phyloP scores from a whole-genome alignment of 1,140 invertebrate species.

The Nasonia longicornis region DNA sequence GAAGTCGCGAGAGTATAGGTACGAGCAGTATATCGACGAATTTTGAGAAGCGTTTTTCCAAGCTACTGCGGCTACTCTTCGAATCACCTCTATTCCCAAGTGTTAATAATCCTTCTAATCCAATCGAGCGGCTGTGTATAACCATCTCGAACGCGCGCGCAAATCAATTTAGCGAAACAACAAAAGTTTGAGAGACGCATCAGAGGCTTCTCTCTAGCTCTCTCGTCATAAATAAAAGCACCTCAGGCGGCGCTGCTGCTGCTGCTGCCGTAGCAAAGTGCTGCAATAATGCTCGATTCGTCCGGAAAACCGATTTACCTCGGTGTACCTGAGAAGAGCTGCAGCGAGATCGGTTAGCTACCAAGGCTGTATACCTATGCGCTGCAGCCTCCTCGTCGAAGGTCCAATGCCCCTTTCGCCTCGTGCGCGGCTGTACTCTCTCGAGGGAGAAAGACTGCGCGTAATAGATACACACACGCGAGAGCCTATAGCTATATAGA shows the following conservation, averaged over 20 bases:
- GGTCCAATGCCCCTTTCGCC: slow-evolving; percentile 41
- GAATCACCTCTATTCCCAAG: too few relatives aligned
- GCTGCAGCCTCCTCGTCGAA: slow-evolving; percentile 13
- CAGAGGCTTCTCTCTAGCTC: neutral
- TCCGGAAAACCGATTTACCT: slow-evolving; percentile 46
- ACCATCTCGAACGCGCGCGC: neutral
- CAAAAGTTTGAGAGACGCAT: slow-evolving; percentile 20
- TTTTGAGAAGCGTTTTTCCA: too few relatives aligned
- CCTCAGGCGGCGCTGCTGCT: slow-evolving; percentile 1
- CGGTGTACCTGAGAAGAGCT: slow-evolving; percentile 16
- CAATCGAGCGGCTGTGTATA: neutral
- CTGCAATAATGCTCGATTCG: slow-evolving; percentile 38
- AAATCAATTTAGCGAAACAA: slow-evolving; percentile 34
- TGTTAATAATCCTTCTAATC: slow-evolving; percentile 10
- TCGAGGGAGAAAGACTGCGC: neutral
- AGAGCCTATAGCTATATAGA: neutral
- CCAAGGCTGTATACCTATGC: neutral
- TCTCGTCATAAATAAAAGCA: slow-evolving; percentile 35
- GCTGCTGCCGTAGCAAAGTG: neutral
- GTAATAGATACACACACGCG: neutral
- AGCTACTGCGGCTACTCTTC: too few relatives aligned
- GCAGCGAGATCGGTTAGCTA: neutral
- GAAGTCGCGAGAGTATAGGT: neutral
- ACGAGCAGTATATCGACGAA: too few relatives aligned
- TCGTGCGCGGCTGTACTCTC: neutral